phyloP scores from a whole-genome alignment of 1,140 invertebrate genomes.

The Drosophila simulans region DNA sequence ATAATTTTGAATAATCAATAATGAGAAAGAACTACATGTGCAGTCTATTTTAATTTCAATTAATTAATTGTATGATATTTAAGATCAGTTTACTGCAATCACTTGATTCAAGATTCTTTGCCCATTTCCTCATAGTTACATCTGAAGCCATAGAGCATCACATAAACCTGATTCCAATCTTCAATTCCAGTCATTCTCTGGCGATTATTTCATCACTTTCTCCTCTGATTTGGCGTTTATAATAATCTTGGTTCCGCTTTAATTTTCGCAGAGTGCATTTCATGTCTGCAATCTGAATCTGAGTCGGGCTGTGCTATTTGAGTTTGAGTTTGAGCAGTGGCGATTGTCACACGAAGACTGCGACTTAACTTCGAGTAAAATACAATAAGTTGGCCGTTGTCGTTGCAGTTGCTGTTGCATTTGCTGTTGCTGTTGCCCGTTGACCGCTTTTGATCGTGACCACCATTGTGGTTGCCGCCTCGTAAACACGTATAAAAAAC shows the following conservation, averaged over 20 bases:
- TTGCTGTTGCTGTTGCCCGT: slow-evolving; percentile 20
- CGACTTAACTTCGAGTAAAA: slow-evolving; percentile 37
- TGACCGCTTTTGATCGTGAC: slow-evolving; percentile 82
- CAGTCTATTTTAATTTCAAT: no score
- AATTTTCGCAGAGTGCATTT: slow-evolving; percentile 24
- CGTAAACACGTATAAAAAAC: slow-evolving; percentile 70
- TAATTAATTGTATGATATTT: background rate
- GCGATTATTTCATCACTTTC: slow-evolving; percentile 28
- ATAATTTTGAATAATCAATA: no score
- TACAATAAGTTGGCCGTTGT: slow-evolving; percentile 46
- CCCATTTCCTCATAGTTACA: background rate
- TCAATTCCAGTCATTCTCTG: background rate
- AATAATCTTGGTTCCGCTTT: slow-evolving; percentile 17
- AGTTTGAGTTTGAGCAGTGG: slow-evolving; percentile 35
- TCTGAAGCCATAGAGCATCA: background rate
- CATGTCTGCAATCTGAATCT: slow-evolving; percentile 34
- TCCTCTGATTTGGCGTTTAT: background rate
- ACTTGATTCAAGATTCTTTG: background rate
- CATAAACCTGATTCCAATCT: background rate
- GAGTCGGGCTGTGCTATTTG: slow-evolving; percentile 2
- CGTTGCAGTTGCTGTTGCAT: slow-evolving; percentile 6
- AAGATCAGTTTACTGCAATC: background rate
- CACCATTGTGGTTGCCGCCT: slow-evolving; percentile 81
- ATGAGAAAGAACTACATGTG: no score
- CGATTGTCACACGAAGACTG: slow-evolving; percentile 70